A percentile compares a stretch with the other conserved stretches of the same genome.
phyloP scores from a whole-genome alignment of 2,888 invertebrate genomes.

The Epistrophe grossulariae region DNA sequence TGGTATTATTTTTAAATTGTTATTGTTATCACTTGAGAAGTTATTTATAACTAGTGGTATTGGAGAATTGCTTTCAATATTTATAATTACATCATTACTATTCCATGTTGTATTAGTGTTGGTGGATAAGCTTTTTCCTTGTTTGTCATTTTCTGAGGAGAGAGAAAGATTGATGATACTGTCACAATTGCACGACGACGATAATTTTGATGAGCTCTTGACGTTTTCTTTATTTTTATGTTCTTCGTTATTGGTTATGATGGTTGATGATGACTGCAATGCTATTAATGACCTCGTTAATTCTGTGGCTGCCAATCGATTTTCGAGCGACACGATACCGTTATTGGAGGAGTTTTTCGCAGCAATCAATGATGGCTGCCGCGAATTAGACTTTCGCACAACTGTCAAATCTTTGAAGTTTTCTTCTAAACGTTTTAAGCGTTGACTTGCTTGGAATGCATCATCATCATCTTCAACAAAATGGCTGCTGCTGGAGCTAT shows the following conservation, averaged over 20 bases:
- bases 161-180: conserved; percentile 51
- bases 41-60: conserved; percentile 42
- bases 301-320: conserved; percentile 54
- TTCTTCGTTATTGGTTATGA: not conserved
- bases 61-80: conserved; percentile 46
- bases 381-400: conserved; percentile 61
- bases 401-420: conserved; percentile 81
- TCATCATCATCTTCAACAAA: conserved; percentile 67
- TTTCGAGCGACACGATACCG: conserved; percentile 47
- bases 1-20: conserved; percentile 46
- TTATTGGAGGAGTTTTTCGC: not conserved
- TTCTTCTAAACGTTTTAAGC: conserved; percentile 85
- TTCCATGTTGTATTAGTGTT: conserved; percentile 8
- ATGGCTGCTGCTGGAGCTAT: conserved; percentile 55
- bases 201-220: conserved; percentile 45
- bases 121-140: conserved; percentile 46
- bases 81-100: conserved; percentile 57
- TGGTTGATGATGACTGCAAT: conserved; percentile 17
- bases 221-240: conserved; percentile 38
- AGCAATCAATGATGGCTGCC: conserved; percentile 44
- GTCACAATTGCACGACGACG: conserved; percentile 51
- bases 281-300: conserved; percentile 60
- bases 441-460: conserved; percentile 84
- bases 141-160: conserved; percentile 3
- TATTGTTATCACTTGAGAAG: conserved; percentile 48